phyloP scores from a whole-genome alignment of 2,888 invertebrate genomes.

The Cenopis cana region DNA sequence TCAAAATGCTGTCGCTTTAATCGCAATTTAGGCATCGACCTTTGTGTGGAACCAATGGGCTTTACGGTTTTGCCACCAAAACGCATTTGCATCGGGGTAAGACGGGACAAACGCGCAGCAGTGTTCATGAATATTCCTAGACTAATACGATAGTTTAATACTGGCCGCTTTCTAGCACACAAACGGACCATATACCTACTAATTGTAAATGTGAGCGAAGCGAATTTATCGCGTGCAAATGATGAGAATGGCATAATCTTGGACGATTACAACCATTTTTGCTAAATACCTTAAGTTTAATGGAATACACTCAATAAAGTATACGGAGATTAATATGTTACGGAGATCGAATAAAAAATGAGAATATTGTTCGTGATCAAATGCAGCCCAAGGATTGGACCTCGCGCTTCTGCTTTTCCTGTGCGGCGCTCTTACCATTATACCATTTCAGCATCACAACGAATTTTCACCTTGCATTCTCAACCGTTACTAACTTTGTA shows the following conservation, averaged over 20 bases:
- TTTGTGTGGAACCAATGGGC: slow-evolving; percentile 10
- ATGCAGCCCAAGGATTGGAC: no score
- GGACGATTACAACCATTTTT: not conserved
- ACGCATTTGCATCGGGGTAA: slow-evolving; percentile 32
- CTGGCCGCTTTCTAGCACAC: slow-evolving; percentile 17
- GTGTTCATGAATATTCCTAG: slow-evolving; percentile 30
- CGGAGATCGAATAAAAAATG: no score
- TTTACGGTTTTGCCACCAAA: slow-evolving; percentile 27
- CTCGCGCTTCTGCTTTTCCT: no score
- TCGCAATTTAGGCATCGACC: slow-evolving; percentile 3
- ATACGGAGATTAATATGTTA: no score
- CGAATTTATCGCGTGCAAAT: not conserved
- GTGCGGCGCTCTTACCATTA: no score
- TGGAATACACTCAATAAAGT: no score
- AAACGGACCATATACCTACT: slow-evolving; percentile 13
- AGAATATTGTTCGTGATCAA: no score
- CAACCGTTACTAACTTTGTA: no score
- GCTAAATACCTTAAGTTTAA: not conserved
- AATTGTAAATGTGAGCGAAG: slow-evolving; percentile 17
- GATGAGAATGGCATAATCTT: not conserved
- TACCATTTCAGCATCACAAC: no score
- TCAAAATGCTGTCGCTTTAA: not conserved
- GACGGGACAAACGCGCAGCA: slow-evolving; percentile 33
- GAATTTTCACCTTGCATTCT: no score
- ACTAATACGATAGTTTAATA: slow-evolving; percentile 28